phyloP scores from a whole-genome alignment of 2,888 invertebrate species.

The Ormyrus thymus region DNA sequence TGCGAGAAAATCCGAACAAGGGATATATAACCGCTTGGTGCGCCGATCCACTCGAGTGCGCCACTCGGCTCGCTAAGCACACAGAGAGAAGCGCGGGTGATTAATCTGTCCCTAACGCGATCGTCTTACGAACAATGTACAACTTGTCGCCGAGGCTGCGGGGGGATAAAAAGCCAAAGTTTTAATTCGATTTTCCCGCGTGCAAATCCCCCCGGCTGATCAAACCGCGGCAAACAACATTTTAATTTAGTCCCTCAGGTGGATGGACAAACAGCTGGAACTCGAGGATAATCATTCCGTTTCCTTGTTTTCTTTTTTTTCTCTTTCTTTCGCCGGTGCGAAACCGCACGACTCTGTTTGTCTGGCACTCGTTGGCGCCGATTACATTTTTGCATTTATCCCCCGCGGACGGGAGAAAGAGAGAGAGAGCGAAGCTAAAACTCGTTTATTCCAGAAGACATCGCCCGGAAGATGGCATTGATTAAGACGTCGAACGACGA shows the following conservation, averaged over 20 bases:
- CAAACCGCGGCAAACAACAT: slow-evolving; percentile 68
- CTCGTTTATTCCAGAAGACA: slow-evolving; percentile 19
- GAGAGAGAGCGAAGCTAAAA: background rate
- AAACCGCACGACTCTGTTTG: slow-evolving; percentile 57
- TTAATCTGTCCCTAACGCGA: slow-evolving; percentile 34
- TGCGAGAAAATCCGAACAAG: slow-evolving; percentile 47
- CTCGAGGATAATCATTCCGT: slow-evolving; percentile 50
- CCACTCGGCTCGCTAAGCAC: slow-evolving; percentile 21
- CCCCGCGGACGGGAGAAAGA: background rate
- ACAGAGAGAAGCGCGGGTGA: slow-evolving; percentile 3
- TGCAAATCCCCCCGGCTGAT: background rate
- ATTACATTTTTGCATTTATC: slow-evolving; percentile 58
- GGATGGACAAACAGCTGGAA: slow-evolving; percentile 57
- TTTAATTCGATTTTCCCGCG: slow-evolving; percentile 44
- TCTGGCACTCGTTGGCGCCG: slow-evolving; percentile 59
- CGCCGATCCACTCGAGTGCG: slow-evolving; percentile 27
- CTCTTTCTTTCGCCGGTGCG: slow-evolving; percentile 6
- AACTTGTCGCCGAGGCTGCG: background rate
- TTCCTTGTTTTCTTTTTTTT: slow-evolving; percentile 32
- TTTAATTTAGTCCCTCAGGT: slow-evolving; percentile 66
- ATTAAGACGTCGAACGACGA: slow-evolving; percentile 61
- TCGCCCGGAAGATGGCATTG: slow-evolving; percentile 55
- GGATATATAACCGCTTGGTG: background rate
- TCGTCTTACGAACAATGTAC: background rate
- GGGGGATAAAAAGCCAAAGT: slow-evolving; percentile 27